Evolutionary conservation across 2,113 vertebrate species (phyloP).

Genomic region (Fukomys damarensis): DNA sequence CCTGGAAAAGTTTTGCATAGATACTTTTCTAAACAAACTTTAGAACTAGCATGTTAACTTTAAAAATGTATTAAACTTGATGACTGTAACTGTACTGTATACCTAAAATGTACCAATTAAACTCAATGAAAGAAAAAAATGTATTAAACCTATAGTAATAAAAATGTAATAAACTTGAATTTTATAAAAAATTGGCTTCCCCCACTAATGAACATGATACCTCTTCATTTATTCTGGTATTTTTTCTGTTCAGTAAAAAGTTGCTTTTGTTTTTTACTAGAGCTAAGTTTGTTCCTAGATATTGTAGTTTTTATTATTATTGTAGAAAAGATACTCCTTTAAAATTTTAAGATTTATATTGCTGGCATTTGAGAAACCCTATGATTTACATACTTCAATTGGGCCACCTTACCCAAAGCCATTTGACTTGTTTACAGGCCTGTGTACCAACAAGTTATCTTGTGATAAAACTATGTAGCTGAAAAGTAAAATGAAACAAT

Average conservation of each 20-base stretch:
- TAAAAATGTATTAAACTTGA: too few relatives aligned
- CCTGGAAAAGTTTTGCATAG: neutral
- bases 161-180: too few relatives aligned
- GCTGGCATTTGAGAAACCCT: constrained; percentile 8
- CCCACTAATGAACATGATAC: neutral
- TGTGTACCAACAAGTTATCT: neutral
- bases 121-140: too few relatives aligned
- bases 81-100: too few relatives aligned
- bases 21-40: constrained; percentile 11
- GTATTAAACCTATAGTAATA: too few relatives aligned
- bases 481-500: neutral
- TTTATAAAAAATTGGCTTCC: constrained; percentile 17
- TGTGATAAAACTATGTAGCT: neutral
- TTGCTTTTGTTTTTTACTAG: neutral
- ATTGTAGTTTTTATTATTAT: constrained; percentile 6
- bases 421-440: neutral
- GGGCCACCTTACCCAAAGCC: neutral
- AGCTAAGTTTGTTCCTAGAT: neutral
- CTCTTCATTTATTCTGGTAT: neutral
- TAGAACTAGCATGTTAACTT: neutral
- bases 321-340: neutral
- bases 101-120: too few relatives aligned
- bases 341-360: neutral
- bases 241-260: neutral
- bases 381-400: neutral